Evolutionary conservation across 2,797 vertebrate species (phyloP).

Genomic region (Eulemur albifrons): DNA sequence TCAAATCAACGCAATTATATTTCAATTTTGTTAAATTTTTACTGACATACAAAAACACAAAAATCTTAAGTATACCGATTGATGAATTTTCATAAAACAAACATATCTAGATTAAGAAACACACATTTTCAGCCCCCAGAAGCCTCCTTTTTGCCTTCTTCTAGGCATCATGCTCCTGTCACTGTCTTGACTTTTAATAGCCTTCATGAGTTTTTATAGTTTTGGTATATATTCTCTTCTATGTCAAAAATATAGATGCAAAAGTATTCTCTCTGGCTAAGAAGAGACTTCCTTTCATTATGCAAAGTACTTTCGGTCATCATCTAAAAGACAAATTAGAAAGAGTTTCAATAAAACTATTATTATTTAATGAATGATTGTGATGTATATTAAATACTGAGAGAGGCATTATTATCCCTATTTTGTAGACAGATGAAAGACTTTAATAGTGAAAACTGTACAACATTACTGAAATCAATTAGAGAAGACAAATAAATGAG

Average conservation of each 20-base stretch:
- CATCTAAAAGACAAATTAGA: background rate
- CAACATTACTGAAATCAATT: background rate
- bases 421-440: background rate
- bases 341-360: background rate
- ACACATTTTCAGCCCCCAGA: background rate
- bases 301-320: background rate
- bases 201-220: background rate
- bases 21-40: background rate
- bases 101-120: background rate
- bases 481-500: background rate
- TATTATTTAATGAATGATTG: background rate
- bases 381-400: background rate
- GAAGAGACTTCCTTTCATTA: background rate
- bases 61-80: background rate
- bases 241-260: background rate
- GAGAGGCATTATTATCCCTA: background rate
- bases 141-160: background rate
- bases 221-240: background rate
- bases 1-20: background rate
- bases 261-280: background rate
- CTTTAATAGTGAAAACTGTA: background rate
- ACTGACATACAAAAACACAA: background rate
- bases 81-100: background rate
- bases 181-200: background rate
- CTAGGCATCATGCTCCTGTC: background rate